These are phyloP conservation scores for Leucosticte australis DNA, from an alignment of 2,113 vertebrate species.

Conservation along the genomic window DNA sequence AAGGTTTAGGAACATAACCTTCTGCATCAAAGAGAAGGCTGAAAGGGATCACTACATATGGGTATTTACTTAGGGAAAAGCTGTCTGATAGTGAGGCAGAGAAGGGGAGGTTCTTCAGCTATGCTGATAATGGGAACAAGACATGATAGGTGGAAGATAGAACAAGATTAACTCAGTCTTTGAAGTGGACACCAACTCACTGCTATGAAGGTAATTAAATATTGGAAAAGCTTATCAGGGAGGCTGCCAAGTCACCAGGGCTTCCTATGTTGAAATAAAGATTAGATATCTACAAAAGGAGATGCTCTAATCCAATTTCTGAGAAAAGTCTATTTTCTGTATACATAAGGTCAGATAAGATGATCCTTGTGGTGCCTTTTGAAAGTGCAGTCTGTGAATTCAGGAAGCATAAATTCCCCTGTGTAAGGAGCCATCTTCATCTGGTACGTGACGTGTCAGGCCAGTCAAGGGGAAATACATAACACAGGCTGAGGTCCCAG, in stretches of 20 bases:
- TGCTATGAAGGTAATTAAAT: slow-evolving; percentile 30
- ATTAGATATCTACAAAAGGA: slow-evolving; percentile 24
- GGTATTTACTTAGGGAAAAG: not conserved
- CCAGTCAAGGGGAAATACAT: not conserved
- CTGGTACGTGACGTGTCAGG: not conserved
- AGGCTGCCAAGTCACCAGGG: not conserved
- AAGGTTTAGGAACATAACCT: not conserved
- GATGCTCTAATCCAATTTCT: slow-evolving; percentile 12
- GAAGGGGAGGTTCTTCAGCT: not conserved
- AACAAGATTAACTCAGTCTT: slow-evolving; percentile 1
- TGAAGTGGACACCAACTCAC: slow-evolving; percentile 21
- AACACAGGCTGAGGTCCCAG: not conserved
- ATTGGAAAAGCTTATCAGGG: slow-evolving; percentile 35
- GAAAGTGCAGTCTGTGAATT: not conserved
- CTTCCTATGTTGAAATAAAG: slow-evolving; percentile 24
- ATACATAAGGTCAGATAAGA: slow-evolving; percentile 18
- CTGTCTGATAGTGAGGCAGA: not conserved
- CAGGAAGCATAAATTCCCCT: slow-evolving; percentile 3
- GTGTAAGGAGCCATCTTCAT: not conserved
- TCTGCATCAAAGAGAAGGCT: not conserved
- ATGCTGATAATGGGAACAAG: not conserved
- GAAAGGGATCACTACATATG: not conserved
- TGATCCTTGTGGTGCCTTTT: not conserved
- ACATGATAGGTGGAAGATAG: not conserved
- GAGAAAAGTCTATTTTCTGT: slow-evolving; percentile 14